Percentiles rank a stretch among this genome's conserved stretches.
Evolutionary conservation across 2,113 vertebrate genomes (phyloP).

Genomic region (Poeciliopsis retropinna): DNA sequence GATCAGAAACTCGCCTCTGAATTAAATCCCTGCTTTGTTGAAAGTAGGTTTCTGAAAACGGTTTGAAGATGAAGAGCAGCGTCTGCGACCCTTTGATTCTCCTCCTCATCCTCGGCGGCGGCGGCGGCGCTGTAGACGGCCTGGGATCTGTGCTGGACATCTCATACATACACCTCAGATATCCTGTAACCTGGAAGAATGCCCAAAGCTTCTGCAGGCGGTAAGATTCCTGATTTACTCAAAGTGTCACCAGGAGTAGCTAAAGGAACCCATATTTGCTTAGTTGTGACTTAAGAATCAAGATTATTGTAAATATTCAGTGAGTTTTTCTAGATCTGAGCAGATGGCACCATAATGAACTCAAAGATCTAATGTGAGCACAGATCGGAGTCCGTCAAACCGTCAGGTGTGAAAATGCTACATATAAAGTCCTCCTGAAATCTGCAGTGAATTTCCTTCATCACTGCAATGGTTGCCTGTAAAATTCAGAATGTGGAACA

Average conservation of each 20-base stretch:
- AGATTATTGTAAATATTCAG: too few relatives aligned
- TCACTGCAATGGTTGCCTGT: too few relatives aligned
- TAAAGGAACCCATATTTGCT: too few relatives aligned
- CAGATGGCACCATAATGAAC: too few relatives aligned
- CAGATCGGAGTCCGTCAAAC: too few relatives aligned
- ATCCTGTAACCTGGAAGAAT: accelerated
- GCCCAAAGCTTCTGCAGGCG: constrained; percentile 24
- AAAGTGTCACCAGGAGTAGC: background rate
- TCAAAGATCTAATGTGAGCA: too few relatives aligned
- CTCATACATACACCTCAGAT: accelerated
- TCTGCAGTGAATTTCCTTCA: too few relatives aligned
- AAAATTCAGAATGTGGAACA: too few relatives aligned
- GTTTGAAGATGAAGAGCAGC: constrained; percentile 6
- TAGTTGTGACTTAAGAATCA: too few relatives aligned
- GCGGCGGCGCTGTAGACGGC: background rate
- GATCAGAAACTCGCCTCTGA: background rate
- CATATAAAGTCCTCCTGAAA: too few relatives aligned
- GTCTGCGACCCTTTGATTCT: constrained; percentile 1
- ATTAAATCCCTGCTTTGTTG: background rate
- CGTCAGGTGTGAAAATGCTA: too few relatives aligned
- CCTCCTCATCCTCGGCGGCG: constrained; percentile 13
- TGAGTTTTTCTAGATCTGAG: too few relatives aligned
- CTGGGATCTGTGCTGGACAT: constrained; percentile 18
- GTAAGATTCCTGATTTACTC: background rate
- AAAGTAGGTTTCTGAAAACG: background rate